These are phyloP conservation scores for Thyatira batis DNA, from an alignment of 2,888 invertebrate species.

Conservation along the genomic window DNA sequence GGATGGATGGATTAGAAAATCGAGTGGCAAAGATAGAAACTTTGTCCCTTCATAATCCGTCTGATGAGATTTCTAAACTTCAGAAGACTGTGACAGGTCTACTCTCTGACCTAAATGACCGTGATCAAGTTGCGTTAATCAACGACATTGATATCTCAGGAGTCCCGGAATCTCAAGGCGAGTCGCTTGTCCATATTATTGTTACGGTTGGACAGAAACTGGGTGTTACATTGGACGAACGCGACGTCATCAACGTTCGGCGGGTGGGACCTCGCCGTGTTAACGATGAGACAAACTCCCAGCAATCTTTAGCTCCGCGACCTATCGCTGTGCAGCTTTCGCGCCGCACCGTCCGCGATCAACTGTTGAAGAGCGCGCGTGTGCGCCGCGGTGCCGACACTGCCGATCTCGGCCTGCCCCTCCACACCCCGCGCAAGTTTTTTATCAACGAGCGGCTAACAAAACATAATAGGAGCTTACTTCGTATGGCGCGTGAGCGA, in stretches of 20 bases:
- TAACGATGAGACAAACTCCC: background rate
- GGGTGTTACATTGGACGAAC: constrained; percentile 15
- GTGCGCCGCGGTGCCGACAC: too few species aligned
- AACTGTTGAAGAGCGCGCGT: constrained; percentile 17
- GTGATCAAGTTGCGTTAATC: constrained; percentile 14
- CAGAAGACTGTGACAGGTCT: too few species aligned
- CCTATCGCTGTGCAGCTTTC: constrained; percentile 16
- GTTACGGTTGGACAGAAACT: constrained; percentile 12
- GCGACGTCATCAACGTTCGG: constrained; percentile 16
- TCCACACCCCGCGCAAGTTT: constrained; percentile 9
- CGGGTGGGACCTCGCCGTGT: constrained; percentile 17
- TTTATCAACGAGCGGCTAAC: constrained; percentile 24
- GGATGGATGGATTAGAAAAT: constrained; percentile 6
- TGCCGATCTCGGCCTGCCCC: constrained; percentile 9
- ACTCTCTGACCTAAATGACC: constrained; percentile 6
- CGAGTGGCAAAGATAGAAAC: too few species aligned
- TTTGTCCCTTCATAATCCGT: too few species aligned
- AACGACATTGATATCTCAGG: constrained; percentile 19
- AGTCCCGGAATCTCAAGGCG: constrained; percentile 12
- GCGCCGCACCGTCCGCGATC: constrained; percentile 15
- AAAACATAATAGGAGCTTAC: constrained; percentile 16
- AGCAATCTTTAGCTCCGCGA: constrained; percentile 15
- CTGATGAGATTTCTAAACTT: too few species aligned
- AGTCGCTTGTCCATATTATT: constrained; percentile 15
- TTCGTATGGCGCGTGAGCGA: constrained; percentile 14